A percentile compares a stretch with the other conserved stretches of the same genome.
Evolutionary conservation across 2,888 invertebrate species (phyloP).

Genomic region (Microchrysa polita): DNA sequence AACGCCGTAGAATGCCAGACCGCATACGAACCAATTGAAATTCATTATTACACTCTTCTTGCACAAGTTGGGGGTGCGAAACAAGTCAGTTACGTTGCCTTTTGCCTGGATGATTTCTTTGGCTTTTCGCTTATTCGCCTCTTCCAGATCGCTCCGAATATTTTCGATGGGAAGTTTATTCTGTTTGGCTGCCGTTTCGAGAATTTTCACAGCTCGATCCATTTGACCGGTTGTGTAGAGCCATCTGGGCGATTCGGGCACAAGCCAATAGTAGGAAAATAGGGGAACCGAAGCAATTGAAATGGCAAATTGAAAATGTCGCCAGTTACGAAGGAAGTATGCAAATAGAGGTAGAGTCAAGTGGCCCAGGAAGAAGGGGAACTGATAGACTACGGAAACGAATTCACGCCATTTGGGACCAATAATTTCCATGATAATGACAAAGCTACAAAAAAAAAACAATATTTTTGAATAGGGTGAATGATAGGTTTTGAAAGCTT

Average conservation of each 20-base stretch:
- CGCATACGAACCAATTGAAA: conserved; percentile 83
- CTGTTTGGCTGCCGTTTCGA: conserved; percentile 70
- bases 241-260: conserved; percentile 81
- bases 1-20: conserved; percentile 85
- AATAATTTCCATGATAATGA: conserved; percentile 73
- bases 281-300: conserved; percentile 72
- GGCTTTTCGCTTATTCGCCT: conserved; percentile 46
- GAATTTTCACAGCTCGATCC: conserved; percentile 68
- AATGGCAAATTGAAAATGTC: conserved; percentile 73
- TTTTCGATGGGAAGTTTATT: conserved; percentile 66
- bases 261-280: conserved; percentile 70
- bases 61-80: conserved; percentile 74
- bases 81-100: conserved; percentile 70
- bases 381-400: conserved; percentile 71
- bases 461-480: not conserved
- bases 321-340: conserved; percentile 75
- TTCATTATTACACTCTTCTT: conserved; percentile 74
- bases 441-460: conserved; percentile 66
- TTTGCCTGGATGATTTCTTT: conserved; percentile 54
- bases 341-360: conserved; percentile 71
- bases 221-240: conserved; percentile 72
- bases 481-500: not conserved
- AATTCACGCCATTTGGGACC: conserved; percentile 68
- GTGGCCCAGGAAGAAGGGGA: conserved; percentile 77
- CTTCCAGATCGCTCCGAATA: conserved; percentile 61